phyloP scores from a whole-genome alignment of 1,140 invertebrate genomes.

The Marisa cornuarietis region DNA sequence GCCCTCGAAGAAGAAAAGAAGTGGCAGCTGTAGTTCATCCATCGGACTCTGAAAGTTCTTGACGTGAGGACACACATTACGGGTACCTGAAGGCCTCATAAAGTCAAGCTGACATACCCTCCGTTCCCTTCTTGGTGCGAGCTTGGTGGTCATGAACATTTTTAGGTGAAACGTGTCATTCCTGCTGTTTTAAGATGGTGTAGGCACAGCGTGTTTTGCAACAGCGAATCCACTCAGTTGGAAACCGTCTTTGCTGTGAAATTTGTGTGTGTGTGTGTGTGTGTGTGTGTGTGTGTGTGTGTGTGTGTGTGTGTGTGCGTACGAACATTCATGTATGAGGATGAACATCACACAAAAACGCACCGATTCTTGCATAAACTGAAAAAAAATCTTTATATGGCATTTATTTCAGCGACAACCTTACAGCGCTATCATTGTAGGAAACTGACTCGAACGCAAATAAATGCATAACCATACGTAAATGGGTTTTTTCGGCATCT shows the following conservation, averaged over 20 bases:
- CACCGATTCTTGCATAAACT: not conserved
- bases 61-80: too few species aligned
- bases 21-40: too few species aligned
- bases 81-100: not conserved
- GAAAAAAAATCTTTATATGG: not conserved
- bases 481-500: not conserved
- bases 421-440: not conserved
- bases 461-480: not conserved
- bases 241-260: not conserved
- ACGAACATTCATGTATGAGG: not conserved
- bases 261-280: constrained; percentile 2
- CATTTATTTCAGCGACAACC: not conserved
- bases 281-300: constrained; percentile 2
- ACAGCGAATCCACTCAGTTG: not conserved
- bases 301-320: constrained; percentile 1
- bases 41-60: too few species aligned
- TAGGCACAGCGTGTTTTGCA: not conserved
- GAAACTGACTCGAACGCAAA: not conserved
- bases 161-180: not conserved
- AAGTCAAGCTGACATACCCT: not conserved
- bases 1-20: too few species aligned
- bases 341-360: not conserved
- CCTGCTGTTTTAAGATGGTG: too few species aligned
- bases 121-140: not conserved
- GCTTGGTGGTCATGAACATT: not conserved